Base-by-base conservation (phyloP, 2,888 invertebrate species). In the Trissolcus japonicus region DNA sequence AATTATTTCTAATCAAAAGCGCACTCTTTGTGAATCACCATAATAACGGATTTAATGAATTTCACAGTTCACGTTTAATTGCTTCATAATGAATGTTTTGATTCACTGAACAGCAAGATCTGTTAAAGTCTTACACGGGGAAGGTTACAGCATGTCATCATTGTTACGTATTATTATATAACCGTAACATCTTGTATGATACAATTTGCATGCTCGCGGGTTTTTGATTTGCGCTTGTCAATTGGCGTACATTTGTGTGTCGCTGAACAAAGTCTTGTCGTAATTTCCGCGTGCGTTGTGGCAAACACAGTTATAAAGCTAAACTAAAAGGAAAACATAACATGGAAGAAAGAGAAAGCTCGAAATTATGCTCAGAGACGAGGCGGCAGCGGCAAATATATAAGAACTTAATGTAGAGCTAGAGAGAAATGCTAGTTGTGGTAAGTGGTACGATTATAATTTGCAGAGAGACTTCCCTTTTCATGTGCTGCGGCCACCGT, bases 401-500 rank as follows among this genome's bases (percentile, higher is more conserved):
- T 80, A 79, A 76, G 69, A 61, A 53, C 72, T 72, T 55, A 65
- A 69, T 72, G 78, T 76, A 66, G 60, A 74, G 68, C 69, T 59
- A 50, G 61, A 78, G 56, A 77, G 83, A 76, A 81, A 80, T 78
- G 80, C 72, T 72, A 76, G 79, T 66, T 80, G 79, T 76, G 77
- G 81, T 83, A 84, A 86, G 86, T 85, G 86, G 84, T 80, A 79
- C 83, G 85, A 86, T 86, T 85, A 86, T 85, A 85, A 85, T 86
- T 85, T 85, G 79, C 80, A 83, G 82, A 81, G 78, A 80, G 73
- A 76, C 78, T 67, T 71, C 59, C 29, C 63, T 59, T 75, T 71
- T 71, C 74, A 59, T 59, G 71, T 71, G 71, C 63, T 67, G 66
- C 71, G 63, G 67, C 67, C 67, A 67, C 50, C 57, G 56, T 62